Base-by-base conservation (phyloP, 1,140 invertebrate genomes). In the Theocolax elegans region DNA sequence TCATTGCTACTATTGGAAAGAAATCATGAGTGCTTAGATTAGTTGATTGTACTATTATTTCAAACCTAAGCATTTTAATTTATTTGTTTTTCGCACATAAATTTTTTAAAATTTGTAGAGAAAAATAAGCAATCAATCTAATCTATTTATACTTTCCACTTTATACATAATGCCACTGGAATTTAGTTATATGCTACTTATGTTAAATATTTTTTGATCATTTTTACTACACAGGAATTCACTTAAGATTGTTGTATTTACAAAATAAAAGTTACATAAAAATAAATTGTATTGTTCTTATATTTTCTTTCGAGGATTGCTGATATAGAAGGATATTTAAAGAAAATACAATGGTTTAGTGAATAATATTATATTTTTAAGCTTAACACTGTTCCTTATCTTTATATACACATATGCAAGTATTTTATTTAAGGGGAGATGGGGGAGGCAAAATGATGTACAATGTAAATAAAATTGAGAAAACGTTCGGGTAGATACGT, bases 1-100 rank as follows among this genome's bases (percentile, higher is more conserved):
- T 96, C 13, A 83, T 89, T 17, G 77, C 76, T 15, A 77, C 79
- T 53, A 83, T 88, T 71, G 88, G 87, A 46, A 81, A 82, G 48
- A 87, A 87, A 17, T 51, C 48, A 44, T 56, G 10, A 56, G 46
- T 6, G 19, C 40, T 48, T 9, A 44, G n/a, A 44, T 44, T 9
- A 25, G 35, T 35, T 35, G 4, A 27, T 21, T 35, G 44, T 29
- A 49, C 60, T 49, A 63, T 49, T 48, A 46, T 46, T 6, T 60
- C 29, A 38, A 35, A 6, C 31, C n/a, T 13, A 29, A 46, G 15
- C 23, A 27, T 44, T 27, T 60, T 29, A 15, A 53, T 46, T 17
- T 46, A n/a, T 17, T 13, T 38, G 35, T 38, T 38, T 38, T 38
- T 6, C 13, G 13, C 13, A 23, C 8, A 44, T 29, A 31, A 6